Evolutionary conservation across 2,113 vertebrate genomes (phyloP).

Genomic region (Galeopterus variegatus): DNA sequence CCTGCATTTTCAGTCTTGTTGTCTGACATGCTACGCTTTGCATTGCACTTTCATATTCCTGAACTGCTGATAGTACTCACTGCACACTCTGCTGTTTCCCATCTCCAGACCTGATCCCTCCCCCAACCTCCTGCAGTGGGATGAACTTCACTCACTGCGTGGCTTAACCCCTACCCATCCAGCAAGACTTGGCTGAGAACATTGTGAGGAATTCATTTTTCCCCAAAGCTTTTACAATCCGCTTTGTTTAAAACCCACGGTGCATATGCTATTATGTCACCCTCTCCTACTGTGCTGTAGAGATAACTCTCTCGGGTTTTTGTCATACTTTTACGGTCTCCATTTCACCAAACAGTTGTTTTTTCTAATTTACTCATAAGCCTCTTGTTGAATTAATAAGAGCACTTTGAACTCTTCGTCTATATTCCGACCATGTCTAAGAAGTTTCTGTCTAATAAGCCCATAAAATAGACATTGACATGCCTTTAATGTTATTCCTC

Average conservation of each 20-base stretch:
- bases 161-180: accelerated
- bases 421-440: background rate
- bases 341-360: background rate
- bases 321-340: background rate
- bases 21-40: background rate
- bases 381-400: background rate
- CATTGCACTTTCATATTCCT: background rate
- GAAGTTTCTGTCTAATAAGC: background rate
- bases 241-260: background rate
- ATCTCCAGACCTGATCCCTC: accelerated
- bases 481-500: background rate
- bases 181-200: background rate
- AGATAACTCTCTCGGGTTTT: too few species aligned
- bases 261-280: accelerated
- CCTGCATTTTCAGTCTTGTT: background rate
- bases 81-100: accelerated
- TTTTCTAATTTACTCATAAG: background rate
- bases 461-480: background rate
- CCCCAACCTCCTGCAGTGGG: too few species aligned
- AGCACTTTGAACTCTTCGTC: background rate
- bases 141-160: background rate
- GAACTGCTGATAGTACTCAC: background rate
- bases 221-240: background rate
- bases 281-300: background rate
- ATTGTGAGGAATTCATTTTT: background rate